A percentile compares a stretch with the other conserved stretches of the same genome.
Conservation (phyloP, 1,140 invertebrate species). For the Lutraria rhynchaena region DNA sequence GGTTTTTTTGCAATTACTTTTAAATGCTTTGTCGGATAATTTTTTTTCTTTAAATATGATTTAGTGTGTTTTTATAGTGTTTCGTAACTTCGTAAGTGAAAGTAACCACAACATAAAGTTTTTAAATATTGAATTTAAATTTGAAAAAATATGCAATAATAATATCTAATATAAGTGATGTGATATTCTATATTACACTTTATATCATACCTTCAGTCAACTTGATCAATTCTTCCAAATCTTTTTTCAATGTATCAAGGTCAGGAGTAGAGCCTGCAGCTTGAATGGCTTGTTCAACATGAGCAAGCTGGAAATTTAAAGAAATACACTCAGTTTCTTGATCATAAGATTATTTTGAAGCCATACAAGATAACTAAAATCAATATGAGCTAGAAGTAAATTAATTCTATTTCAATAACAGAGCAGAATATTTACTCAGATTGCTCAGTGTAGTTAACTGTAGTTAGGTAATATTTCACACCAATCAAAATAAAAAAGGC, state of each 20-base stretch:
- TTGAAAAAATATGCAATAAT: too few species aligned
- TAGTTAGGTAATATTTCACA: neutral
- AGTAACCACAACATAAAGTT: too few species aligned
- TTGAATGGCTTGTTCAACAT: slow-evolving; percentile 73
- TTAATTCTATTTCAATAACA: neutral
- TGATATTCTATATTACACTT: too few species aligned
- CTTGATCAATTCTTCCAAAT: slow-evolving; percentile 74
- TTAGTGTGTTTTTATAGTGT: too few species aligned
- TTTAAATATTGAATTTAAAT: too few species aligned
- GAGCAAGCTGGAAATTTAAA: slow-evolving; percentile 67
- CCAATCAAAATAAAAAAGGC: neutral
- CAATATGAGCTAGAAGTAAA: neutral
- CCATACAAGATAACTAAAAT: neutral
- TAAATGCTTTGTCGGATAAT: too few species aligned
- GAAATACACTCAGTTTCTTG: neutral
- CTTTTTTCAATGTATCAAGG: slow-evolving; percentile 68
- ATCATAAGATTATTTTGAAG: neutral
- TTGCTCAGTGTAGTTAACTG: neutral
- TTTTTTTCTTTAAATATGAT: too few species aligned
- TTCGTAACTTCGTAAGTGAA: too few species aligned
- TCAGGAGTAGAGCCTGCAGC: slow-evolving; percentile 70
- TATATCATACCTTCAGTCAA: slow-evolving; percentile 72
- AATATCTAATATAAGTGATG: too few species aligned
- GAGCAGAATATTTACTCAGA: too few species aligned
- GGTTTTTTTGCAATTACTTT: too few species aligned